Evolutionary conservation across 2,797 vertebrate genomes (phyloP).

Genomic region (Chaetodon trifasciatus): DNA sequence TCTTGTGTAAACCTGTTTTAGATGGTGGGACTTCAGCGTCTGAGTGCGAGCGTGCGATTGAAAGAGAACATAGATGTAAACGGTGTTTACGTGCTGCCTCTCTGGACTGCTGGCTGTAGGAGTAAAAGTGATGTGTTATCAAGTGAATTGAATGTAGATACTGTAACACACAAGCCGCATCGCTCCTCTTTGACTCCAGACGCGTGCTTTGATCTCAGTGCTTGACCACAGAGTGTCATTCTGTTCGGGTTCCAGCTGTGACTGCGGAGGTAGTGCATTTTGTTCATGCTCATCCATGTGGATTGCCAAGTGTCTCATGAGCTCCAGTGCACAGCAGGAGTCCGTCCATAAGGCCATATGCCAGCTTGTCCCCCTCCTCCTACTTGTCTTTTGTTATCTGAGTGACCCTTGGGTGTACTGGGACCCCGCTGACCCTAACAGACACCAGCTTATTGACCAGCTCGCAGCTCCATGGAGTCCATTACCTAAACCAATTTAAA

Average conservation of each 20-base stretch:
- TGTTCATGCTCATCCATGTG: conserved; percentile 80
- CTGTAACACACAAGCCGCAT: conserved; percentile 25
- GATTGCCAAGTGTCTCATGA: conserved; percentile 65
- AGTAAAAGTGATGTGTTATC: conserved; percentile 12
- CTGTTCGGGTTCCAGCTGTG: conserved; percentile 69
- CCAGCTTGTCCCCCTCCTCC: conserved; percentile 71
- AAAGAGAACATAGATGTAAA: conserved; percentile 40
- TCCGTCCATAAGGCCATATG: conserved; percentile 81
- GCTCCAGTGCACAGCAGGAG: conserved; percentile 68
- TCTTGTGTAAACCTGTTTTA: conserved; percentile 63
- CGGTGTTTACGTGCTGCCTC: conserved; percentile 16
- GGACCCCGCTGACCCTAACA: conserved; percentile 69
- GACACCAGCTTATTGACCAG: conserved; percentile 75
- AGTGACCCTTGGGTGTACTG: conserved; percentile 72
- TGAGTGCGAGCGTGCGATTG: conserved; percentile 23
- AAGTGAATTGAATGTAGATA: conserved; percentile 1
- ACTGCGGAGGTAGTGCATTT: conserved; percentile 57
- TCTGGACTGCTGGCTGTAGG: background rate
- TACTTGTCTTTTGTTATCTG: conserved; percentile 75
- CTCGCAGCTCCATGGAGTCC: conserved; percentile 75
- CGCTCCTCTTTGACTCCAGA: conserved; percentile 21
- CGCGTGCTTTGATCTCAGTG: conserved; percentile 38
- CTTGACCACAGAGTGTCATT: conserved; percentile 26
- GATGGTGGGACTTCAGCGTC: conserved; percentile 42
- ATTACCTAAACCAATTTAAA: conserved; percentile 81